A percentile compares a stretch with the other conserved stretches of the same genome.
These are phyloP conservation scores for Pipa parva DNA, from an alignment of 2,113 vertebrate species.

Conservation along the genomic window DNA sequence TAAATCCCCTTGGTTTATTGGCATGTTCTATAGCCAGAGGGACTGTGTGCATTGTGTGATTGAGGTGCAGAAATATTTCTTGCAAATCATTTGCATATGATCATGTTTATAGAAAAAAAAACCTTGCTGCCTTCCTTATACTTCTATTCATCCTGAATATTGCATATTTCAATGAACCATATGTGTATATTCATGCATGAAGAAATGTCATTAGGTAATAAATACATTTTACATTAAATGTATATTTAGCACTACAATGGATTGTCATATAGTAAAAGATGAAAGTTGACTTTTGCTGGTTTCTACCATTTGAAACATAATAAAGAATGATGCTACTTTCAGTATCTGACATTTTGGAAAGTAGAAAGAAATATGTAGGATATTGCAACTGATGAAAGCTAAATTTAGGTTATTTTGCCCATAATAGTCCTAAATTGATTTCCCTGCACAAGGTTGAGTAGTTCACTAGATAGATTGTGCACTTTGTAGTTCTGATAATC, in stretches of 20 bases:
- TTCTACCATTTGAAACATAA: constrained; percentile 49
- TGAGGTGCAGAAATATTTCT: constrained; percentile 43
- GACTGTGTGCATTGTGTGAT: constrained; percentile 29
- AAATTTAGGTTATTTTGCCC: constrained; percentile 62
- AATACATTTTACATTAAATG: constrained; percentile 69
- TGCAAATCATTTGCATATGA: constrained; percentile 53
- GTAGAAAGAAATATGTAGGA: constrained; percentile 48
- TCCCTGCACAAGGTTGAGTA: constrained; percentile 31
- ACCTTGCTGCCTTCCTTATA: constrained; percentile 52
- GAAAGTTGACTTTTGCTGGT: constrained; percentile 34
- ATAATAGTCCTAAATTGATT: constrained; percentile 54
- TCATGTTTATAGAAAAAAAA: constrained; percentile 53
- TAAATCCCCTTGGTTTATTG: constrained; percentile 43
- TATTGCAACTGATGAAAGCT: constrained; percentile 58
- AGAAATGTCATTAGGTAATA: constrained; percentile 65
- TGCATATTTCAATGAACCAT: constrained; percentile 72
- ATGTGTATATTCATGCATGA: constrained; percentile 64
- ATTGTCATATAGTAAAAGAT: constrained; percentile 34
- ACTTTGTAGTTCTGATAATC: constrained; percentile 51
- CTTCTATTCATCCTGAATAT: constrained; percentile 66
- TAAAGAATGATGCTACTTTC: constrained; percentile 54
- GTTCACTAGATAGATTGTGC: constrained; percentile 45
- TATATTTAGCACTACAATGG: constrained; percentile 29
- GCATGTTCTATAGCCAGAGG: constrained; percentile 37
- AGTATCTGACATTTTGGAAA: constrained; percentile 55